phyloP scores from a whole-genome alignment of 2,113 vertebrate genomes.

The Probosciger aterrimus region DNA sequence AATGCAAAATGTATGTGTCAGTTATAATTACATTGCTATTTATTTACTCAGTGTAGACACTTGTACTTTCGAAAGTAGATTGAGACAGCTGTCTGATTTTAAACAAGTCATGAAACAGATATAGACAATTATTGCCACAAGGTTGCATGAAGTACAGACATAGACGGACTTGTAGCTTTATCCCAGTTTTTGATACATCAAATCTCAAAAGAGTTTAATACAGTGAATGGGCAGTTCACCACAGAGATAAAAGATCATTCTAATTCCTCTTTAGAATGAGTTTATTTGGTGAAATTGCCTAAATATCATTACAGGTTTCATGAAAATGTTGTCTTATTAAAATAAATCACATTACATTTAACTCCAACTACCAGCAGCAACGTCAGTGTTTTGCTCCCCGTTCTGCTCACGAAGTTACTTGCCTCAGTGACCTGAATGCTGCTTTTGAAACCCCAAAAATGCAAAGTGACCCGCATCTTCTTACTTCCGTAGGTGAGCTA shows the following conservation, averaged over 20 bases:
- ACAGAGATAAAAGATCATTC: neutral
- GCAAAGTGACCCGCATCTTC: neutral
- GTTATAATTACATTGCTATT: slow-evolving; percentile 26
- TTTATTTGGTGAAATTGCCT: neutral
- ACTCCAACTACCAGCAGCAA: neutral
- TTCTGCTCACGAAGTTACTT: neutral
- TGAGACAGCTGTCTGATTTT: neutral
- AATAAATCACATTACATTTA: neutral
- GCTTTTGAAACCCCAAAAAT: neutral
- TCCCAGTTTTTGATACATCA: neutral
- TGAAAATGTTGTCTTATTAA: neutral
- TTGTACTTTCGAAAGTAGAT: slow-evolving; percentile 7
- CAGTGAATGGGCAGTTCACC: neutral
- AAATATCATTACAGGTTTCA: neutral
- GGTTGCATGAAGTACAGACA: neutral
- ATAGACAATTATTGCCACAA: neutral
- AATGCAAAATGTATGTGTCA: neutral
- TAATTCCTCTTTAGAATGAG: neutral
- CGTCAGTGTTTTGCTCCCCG: neutral
- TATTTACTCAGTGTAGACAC: neutral
- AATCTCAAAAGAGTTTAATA: neutral
- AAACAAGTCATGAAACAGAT: neutral
- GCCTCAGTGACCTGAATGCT: neutral
- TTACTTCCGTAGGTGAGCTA: neutral
- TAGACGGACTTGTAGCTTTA: neutral